Evolutionary conservation across 2,888 invertebrate species (phyloP), one percentile per base, ranked within the genome.

Genomic region (Diarsia rubi): DNA sequence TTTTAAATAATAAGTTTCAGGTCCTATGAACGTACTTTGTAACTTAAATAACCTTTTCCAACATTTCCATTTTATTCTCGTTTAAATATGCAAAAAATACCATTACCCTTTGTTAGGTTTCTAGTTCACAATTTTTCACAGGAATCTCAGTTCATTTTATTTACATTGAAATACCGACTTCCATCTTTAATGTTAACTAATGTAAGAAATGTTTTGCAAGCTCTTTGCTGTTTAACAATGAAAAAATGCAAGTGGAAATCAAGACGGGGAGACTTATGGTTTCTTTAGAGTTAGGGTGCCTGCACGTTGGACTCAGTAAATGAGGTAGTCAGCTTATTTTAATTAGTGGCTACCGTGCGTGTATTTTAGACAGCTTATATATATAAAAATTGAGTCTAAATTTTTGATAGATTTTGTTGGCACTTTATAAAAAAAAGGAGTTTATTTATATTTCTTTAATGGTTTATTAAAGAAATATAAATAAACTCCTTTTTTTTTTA

Each of bases 171-270:
- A 77, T 59, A 64, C 21, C 63, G 44, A 59, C 31, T 82, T 54
- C 21, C 44, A 62, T 27, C 16, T 47, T 68, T 64, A 64, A 42
- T 82, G 60, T 69, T 54, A 65, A 64, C 47, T 49, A 49, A 54
- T 44, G 49, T 37, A 52, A 82, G 54, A 69, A 66, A 82, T 69
- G 75, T 79, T 66, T 73, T 62, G 73, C 68, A 67, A 68, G 64
- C 44, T 60, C 72, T 45, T 45, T 81, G 49, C n/a, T 66, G 45
- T 78, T 75, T 67, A 68, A 67, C 75, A 80, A 84, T 79, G 68
- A 75, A 74, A 69, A 83, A 81, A 81, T 84, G 69, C 60, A 84
- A 75, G 60, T 69, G 84, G 66, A 67, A 49, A 84, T 69, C 69
- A 64, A 83, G 69, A 73, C 64, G 68, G 37, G 45, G 44, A 70